Evolutionary conservation across 2,113 vertebrate species (phyloP).

Genomic region (Nesospiza acunhae): DNA sequence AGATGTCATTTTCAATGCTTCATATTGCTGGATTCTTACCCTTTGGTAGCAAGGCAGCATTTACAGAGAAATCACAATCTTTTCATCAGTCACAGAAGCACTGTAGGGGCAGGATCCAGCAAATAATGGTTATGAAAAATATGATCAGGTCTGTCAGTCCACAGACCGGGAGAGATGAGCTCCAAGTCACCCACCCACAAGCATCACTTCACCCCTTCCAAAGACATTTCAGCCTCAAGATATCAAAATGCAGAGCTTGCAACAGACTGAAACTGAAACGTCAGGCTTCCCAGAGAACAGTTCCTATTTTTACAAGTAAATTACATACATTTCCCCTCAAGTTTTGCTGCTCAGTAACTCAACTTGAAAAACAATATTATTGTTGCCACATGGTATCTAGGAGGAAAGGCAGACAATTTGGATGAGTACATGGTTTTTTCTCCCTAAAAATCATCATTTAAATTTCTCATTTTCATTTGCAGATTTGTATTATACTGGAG

Average conservation of each 20-base stretch:
- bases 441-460: not conserved
- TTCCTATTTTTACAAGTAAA: slow-evolving; percentile 18
- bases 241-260: not conserved
- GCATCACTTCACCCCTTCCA: not conserved
- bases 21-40: not conserved
- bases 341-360: not conserved
- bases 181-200: slow-evolving; percentile 14
- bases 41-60: not conserved
- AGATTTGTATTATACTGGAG: not conserved
- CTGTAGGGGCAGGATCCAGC: not conserved
- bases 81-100: not conserved
- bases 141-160: slow-evolving; percentile 11
- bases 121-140: not conserved
- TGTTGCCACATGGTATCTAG: not conserved
- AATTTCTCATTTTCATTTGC: not conserved
- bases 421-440: not conserved
- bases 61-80: slow-evolving; percentile 18
- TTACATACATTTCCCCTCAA: not conserved
- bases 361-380: not conserved
- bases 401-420: not conserved
- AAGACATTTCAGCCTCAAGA: slow-evolving; percentile 7
- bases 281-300: not conserved
- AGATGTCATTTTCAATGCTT: not conserved
- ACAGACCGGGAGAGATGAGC: not conserved
- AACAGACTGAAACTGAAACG: not conserved